Evolutionary conservation across 2,888 invertebrate species (phyloP).

Genomic region (Archips xylosteana): DNA sequence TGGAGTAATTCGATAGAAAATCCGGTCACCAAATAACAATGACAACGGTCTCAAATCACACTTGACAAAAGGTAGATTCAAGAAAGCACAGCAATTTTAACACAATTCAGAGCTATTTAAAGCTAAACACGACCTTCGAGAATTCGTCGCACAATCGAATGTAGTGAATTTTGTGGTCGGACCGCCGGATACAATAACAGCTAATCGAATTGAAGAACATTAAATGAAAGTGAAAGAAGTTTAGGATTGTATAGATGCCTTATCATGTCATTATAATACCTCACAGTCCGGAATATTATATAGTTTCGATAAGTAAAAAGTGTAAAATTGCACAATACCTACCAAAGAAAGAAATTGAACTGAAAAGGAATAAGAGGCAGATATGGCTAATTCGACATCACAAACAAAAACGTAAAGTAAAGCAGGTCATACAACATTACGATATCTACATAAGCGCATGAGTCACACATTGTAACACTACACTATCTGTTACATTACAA

Average conservation of each 20-base stretch:
- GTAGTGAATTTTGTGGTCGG: slow-evolving; percentile 53
- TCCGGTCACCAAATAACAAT: background rate
- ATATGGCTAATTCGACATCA: background rate
- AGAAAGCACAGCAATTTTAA: slow-evolving; percentile 20
- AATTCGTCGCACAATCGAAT: slow-evolving; percentile 57
- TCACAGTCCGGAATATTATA: background rate
- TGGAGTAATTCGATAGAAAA: background rate
- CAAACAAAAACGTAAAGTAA: background rate
- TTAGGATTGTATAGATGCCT: background rate
- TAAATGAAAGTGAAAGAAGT: slow-evolving; percentile 53
- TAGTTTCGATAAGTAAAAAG: background rate
- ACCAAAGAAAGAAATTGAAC: background rate
- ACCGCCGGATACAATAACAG: slow-evolving; percentile 57
- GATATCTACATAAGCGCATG: slow-evolving; percentile 27
- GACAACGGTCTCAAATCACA: background rate
- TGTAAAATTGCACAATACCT: background rate
- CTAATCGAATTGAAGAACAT: slow-evolving; percentile 62
- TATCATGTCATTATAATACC: background rate
- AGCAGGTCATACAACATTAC: slow-evolving; percentile 15
- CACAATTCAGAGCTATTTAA: slow-evolving; percentile 39
- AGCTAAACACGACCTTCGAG: slow-evolving; percentile 60
- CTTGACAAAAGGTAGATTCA: slow-evolving; percentile 8
- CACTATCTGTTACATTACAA: slow-evolving; percentile 59
- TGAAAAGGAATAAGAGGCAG: background rate
- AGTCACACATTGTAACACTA: slow-evolving; percentile 54